Evolutionary conservation across 2,797 vertebrate species (phyloP).

Genomic region (Varecia variegata): DNA sequence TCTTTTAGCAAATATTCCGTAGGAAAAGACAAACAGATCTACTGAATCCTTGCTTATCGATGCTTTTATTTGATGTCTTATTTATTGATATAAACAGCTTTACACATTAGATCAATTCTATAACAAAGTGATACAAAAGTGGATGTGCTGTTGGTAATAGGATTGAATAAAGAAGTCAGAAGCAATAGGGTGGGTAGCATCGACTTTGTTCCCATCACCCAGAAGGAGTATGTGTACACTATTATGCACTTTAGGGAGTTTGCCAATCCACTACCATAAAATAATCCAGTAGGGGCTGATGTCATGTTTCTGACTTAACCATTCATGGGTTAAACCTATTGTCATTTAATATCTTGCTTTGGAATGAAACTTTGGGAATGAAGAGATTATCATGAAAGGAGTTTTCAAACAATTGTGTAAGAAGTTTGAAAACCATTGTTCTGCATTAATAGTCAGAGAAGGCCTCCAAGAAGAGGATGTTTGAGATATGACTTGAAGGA

Average conservation of each 20-base stretch:
- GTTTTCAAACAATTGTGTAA: conserved; percentile 5
- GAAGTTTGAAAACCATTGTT: neutral
- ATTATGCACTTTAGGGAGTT: neutral
- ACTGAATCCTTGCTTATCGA: neutral
- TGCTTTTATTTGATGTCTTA: conserved; percentile 24
- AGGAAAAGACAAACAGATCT: neutral
- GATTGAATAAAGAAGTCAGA: neutral
- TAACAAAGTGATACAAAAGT: neutral
- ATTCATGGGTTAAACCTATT: neutral
- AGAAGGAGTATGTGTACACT: neutral
- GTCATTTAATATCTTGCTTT: conserved; percentile 24
- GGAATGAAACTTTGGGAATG: neutral
- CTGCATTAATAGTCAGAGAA: neutral
- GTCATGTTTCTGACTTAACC: neutral
- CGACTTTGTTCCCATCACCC: neutral
- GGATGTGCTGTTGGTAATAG: neutral
- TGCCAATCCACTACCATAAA: neutral
- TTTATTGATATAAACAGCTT: neutral
- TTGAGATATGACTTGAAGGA: neutral
- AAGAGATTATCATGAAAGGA: neutral
- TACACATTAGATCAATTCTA: conserved; percentile 12
- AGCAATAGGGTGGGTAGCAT: neutral
- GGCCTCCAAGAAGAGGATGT: neutral
- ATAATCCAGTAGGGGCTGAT: neutral
- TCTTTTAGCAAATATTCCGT: neutral